phyloP scores from a whole-genome alignment of 2,797 vertebrate species.

The Pipistrellus kuhlii region DNA sequence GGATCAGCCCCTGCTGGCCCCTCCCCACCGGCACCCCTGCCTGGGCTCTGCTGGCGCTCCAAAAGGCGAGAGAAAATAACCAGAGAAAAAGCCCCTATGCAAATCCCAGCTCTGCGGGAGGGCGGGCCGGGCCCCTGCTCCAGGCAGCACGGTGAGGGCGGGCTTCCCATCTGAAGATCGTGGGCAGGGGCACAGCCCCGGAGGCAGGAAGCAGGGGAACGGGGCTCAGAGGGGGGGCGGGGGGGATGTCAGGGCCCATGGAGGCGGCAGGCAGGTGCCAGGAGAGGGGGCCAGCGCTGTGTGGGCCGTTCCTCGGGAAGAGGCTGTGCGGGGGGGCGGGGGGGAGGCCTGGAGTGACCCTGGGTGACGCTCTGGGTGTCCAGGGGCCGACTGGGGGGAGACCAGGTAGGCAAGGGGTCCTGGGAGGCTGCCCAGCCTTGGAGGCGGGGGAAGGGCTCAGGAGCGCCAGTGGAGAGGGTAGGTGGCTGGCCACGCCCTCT shows the following conservation, averaged over 20 bases:
- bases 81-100: conserved; percentile 78
- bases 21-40: neutral
- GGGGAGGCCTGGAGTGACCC: neutral
- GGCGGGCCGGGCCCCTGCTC: neutral
- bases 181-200: too few relatives aligned
- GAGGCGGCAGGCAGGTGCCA: neutral
- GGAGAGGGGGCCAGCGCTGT: neutral
- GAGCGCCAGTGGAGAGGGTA: accelerated
- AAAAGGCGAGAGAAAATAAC: conserved; percentile 72
- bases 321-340: too few relatives aligned
- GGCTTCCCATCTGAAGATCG: neutral
- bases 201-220: neutral
- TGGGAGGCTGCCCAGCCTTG: neutral
- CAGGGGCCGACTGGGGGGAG: neutral
- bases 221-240: neutral
- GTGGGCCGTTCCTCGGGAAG: accelerated
- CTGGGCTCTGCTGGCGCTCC: conserved; percentile 40
- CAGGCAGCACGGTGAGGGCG: too few relatives aligned
- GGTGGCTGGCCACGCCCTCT: neutral
- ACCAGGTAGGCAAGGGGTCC: neutral
- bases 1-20: neutral
- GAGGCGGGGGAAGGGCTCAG: neutral
- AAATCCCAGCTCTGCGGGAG: conserved; percentile 64
- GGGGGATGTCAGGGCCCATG: neutral
- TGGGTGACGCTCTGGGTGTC: neutral